Evolutionary conservation across 2,797 vertebrate genomes (phyloP), one percentile per base, ranked within the genome.

Genomic region (Paratrypauchen microcephalus): DNA sequence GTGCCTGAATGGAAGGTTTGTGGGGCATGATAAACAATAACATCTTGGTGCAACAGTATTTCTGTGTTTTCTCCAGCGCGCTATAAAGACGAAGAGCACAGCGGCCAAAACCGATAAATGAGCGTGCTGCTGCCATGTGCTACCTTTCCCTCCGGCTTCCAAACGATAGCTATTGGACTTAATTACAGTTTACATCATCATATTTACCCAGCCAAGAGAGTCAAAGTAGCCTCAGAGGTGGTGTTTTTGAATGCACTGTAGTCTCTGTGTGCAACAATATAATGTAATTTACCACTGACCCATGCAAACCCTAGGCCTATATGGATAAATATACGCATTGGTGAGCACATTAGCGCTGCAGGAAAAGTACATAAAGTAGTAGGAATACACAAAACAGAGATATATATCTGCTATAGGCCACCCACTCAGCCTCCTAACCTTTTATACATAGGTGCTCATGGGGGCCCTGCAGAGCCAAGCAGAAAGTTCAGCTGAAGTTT

Each of bases 101-200:
- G 84, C 87, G 81, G 81, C 91, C 78, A 7, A 74, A 84, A 75
- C 75, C 70, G 68, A 84, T 86, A 86, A 88, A 90, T 79, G 83
- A 91, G 80, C 74, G 82, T 80, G 71, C 70, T 32, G 77, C 83
- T 89, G 83, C 86, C 80, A 78, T 74, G 80, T 87, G 84, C 81
- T 82, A 78, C 80, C 72, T 41, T 75, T 85, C 90, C 92, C 90
- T 79, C 75, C 78, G 90, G 89, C 86, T 82, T 79, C 79, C 86
- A 85, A 75, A 89, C 80, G 71, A 86, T 87, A 86, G 86, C 90
- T 86, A 86, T 85, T 92, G 87, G 81, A 87, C 83, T 89, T 91
- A 92, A 92, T 92, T 92, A 92, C 89, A 88, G 84, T 89, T 91
- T 87, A 84, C 86, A 87, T 91, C 89, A 88, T 92, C 86, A 83